Evolutionary conservation across 2,113 vertebrate genomes (phyloP).

Genomic region (Cranoglanis bouderius): DNA sequence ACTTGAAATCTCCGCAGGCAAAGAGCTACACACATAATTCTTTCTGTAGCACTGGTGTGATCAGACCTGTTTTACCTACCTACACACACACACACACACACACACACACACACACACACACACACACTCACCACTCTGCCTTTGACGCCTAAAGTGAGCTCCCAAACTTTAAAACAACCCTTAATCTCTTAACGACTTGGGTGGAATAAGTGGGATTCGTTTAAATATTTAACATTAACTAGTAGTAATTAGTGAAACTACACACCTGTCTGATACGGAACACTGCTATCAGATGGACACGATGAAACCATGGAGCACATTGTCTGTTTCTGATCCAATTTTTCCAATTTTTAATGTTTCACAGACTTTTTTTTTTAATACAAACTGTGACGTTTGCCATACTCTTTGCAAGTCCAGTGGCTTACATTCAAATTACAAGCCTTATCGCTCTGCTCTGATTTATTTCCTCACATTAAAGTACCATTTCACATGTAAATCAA

Average conservation of each 20-base stretch:
- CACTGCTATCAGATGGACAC: neutral
- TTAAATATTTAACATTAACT: neutral
- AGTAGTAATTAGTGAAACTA: neutral
- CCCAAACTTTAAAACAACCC: conserved; percentile 44
- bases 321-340: neutral
- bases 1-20: conserved; percentile 52
- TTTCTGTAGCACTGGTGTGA: conserved; percentile 43
- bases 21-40: conserved; percentile 54
- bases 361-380: neutral
- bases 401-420: neutral
- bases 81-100: conserved; percentile 31
- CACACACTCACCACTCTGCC: neutral
- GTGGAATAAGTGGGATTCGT: conserved; percentile 1
- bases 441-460: neutral
- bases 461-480: neutral
- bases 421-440: neutral
- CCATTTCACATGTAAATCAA: neutral
- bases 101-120: conserved; percentile 34
- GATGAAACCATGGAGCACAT: neutral
- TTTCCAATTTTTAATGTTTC: neutral
- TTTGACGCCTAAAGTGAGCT: conserved; percentile 45
- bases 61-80: conserved; percentile 46
- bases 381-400: neutral
- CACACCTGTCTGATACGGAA: neutral
- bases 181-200: conserved; percentile 48